Evolutionary conservation across 2,888 invertebrate species (phyloP).

Genomic region (Andrena bicolor): DNA sequence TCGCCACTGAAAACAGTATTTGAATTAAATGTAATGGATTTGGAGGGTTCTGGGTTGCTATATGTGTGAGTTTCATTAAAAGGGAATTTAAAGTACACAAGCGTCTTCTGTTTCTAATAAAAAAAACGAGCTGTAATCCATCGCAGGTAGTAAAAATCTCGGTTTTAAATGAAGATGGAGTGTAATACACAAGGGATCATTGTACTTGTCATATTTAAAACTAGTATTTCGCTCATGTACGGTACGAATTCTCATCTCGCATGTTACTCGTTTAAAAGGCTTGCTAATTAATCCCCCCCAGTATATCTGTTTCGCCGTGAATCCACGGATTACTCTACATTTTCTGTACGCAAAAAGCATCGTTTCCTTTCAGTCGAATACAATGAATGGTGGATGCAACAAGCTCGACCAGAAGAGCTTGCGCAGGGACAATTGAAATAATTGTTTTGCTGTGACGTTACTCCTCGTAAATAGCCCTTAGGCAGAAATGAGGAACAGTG

Average conservation of each 20-base stretch:
- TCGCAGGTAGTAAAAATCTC: no score
- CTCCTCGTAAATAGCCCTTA: slow-evolving; percentile 20
- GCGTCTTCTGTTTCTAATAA: no score
- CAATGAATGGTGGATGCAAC: slow-evolving; percentile 11
- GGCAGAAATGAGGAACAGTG: background rate
- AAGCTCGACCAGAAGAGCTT: slow-evolving; percentile 15
- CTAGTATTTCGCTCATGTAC: background rate
- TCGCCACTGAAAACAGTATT: no score
- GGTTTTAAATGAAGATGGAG: no score
- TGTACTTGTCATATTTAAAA: background rate
- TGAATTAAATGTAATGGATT: no score
- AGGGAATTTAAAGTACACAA: no score
- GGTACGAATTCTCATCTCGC: background rate
- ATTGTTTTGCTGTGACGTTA: slow-evolving; percentile 31
- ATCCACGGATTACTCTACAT: background rate
- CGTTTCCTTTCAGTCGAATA: slow-evolving; percentile 6
- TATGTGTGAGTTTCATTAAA: no score
- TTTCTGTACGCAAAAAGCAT: background rate
- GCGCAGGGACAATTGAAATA: slow-evolving; percentile 38
- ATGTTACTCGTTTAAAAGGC: background rate
- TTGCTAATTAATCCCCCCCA: background rate
- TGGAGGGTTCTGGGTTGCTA: no score
- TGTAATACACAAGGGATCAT: background rate
- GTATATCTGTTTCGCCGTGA: background rate
- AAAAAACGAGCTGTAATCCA: no score